Percentiles rank a stretch among this genome's conserved stretches.
These are phyloP conservation scores for Notoglanidium macrostoma DNA, from an alignment of 2,797 vertebrate genomes.

Conservation along the genomic window DNA sequence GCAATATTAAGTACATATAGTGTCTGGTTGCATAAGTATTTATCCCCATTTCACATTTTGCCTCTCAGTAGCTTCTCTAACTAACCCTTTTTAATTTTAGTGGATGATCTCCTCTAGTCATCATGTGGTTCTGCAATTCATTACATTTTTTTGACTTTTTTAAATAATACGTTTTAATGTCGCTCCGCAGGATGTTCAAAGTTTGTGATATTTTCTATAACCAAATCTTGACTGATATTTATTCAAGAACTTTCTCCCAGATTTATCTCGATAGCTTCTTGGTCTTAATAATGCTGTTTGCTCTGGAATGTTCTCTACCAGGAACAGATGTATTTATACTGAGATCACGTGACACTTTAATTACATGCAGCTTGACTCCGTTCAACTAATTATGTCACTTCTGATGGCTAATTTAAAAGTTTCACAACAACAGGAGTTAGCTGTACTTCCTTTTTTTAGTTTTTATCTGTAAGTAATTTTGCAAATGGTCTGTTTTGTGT, in stretches of 20 bases:
- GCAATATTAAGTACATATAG: background rate
- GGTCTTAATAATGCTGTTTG: background rate
- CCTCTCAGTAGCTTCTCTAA: background rate
- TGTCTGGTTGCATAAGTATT: background rate
- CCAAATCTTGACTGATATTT: background rate
- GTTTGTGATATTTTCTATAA: background rate
- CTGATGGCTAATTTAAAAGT: constrained; percentile 4
- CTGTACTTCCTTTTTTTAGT: background rate
- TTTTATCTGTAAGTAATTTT: constrained; percentile 1
- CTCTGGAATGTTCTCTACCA: background rate
- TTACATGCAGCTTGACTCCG: constrained; percentile 1
- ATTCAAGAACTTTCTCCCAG: background rate
- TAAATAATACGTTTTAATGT: background rate
- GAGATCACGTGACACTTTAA: background rate
- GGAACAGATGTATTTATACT: background rate
- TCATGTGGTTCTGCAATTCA: background rate
- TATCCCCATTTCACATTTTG: background rate
- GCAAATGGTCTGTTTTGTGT: background rate
- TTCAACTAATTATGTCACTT: background rate
- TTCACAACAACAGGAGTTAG: background rate
- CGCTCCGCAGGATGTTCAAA: background rate
- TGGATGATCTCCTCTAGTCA: background rate
- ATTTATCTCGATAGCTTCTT: background rate
- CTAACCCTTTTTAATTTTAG: background rate
- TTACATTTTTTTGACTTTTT: background rate